phyloP scores from a whole-genome alignment of 1,140 invertebrate species.

The Bursaphelenchus mucronatus region DNA sequence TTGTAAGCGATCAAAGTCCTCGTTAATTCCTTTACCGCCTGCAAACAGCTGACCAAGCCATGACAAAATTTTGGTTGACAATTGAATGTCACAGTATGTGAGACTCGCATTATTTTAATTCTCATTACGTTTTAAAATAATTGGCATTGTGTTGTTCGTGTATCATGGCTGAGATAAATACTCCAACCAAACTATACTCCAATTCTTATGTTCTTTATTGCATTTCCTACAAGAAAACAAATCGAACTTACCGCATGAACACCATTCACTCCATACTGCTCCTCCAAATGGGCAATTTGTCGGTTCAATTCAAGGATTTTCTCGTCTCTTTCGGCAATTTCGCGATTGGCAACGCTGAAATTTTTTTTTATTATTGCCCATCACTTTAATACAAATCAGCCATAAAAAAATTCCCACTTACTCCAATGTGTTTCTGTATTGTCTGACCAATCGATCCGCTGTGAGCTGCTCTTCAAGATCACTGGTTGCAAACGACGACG shows the following conservation, averaged over 20 bases:
- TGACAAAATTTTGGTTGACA: too few relatives aligned
- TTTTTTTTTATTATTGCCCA: background rate
- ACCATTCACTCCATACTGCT: background rate
- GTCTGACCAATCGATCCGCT: slow-evolving; percentile 34
- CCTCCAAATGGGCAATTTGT: background rate
- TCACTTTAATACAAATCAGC: background rate
- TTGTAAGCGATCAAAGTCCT: too few relatives aligned
- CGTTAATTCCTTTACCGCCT: too few relatives aligned
- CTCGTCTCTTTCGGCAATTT: slow-evolving; percentile 15
- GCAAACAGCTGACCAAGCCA: too few relatives aligned
- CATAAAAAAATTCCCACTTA: slow-evolving; percentile 15
- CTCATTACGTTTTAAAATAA: background rate
- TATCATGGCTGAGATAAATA: background rate
- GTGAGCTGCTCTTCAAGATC: slow-evolving; percentile 42
- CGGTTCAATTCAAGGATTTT: slow-evolving; percentile 9
- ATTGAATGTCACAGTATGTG: too few relatives aligned
- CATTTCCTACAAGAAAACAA: background rate
- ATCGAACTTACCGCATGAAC: background rate
- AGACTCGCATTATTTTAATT: background rate
- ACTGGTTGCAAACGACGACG: slow-evolving; percentile 14
- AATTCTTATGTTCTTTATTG: background rate
- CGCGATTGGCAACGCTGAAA: slow-evolving; percentile 16
- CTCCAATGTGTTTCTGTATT: slow-evolving; percentile 37
- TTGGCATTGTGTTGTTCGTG: background rate
- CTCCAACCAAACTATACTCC: background rate